phyloP scores from a whole-genome alignment of 2,797 vertebrate genomes.

The Takifugu ocellatus region DNA sequence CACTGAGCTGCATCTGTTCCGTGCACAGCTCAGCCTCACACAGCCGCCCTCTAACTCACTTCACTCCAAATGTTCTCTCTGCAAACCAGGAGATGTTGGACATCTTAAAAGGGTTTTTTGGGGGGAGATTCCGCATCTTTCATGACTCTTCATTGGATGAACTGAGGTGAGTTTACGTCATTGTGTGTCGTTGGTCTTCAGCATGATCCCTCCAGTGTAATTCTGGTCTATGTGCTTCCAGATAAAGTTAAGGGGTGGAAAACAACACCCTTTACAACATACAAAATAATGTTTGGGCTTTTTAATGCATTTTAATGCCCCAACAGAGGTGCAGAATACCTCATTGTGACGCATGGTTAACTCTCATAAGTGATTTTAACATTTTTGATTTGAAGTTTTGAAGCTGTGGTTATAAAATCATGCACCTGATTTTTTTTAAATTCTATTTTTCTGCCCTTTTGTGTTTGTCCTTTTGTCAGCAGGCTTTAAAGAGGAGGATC shows the following conservation, averaged over 20 bases:
- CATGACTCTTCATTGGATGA: conserved; percentile 1
- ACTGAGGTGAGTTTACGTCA: conserved; percentile 35
- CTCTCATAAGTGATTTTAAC: neutral
- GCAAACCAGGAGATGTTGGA: too few species aligned
- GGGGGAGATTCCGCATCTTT: rapidly evolving
- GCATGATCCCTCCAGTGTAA: too few species aligned
- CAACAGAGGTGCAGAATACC: neutral
- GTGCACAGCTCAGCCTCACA: conserved; percentile 14
- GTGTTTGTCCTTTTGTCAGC: conserved; percentile 49
- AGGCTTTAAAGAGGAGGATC: conserved; percentile 47
- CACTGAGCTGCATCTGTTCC: conserved; percentile 42
- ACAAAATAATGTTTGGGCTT: neutral
- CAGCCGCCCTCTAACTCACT: neutral
- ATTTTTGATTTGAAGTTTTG: neutral
- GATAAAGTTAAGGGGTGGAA: neutral
- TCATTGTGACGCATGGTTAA: neutral
- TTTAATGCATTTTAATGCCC: neutral
- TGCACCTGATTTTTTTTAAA: neutral
- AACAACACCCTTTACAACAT: neutral
- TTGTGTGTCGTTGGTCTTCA: neutral
- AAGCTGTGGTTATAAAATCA: neutral
- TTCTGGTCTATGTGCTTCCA: too few species aligned
- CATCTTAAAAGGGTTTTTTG: too few species aligned
- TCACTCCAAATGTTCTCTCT: too few species aligned
- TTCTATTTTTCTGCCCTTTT: conserved; percentile 21